Evolutionary conservation across 2,113 vertebrate species (phyloP), one percentile per base, ranked within the genome.

Genomic region (Sciurus niger): DNA sequence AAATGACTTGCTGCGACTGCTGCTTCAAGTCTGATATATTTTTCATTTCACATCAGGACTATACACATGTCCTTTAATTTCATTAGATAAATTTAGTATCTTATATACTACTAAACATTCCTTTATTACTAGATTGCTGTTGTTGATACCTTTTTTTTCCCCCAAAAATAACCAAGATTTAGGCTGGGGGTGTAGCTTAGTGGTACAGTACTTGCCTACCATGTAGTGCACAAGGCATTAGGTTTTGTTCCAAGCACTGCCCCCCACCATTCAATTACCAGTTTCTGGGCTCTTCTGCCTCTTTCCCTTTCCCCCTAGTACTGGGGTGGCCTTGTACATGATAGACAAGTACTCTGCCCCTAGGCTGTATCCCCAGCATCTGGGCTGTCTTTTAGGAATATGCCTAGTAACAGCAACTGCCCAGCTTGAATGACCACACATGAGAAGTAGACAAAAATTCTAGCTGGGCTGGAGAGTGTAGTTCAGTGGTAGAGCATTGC

Each of bases 1-100:
- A 97, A 70, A 65, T 78, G 86, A 34, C 32, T 93, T 93, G 84
- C 68, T 93, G 1, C 84, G n/a, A 93, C 78, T 96, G 18, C 70
- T 96, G 2, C 63, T 94, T 90, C 70, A 60, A 80, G 32, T 90
- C 51, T 77, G 25, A 89, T 89, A 0, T 46, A 60, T 92, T 73
- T 79, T 95, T 84, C 18, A 28, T 86, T 46, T 90, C 84, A 68
- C 32, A 51, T 88, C 58, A 90, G 43, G 60, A 80, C n/a, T 63
- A 4, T 72, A 85, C 67, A 48, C 13, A 60, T 55, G 17, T 48
- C 72, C 34, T 84, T 97, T 78, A 87, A 90, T 91, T 63, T 97
- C 60, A 87, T 70, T 51, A 89, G 40, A 93, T 76, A 94, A 90
- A 65, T 80, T 55, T 34, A 83, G 8, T 72, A n/a, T 89, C 46